Evolutionary conservation across 2,888 invertebrate genomes (phyloP).

Genomic region (Cephus sareptanus): DNA sequence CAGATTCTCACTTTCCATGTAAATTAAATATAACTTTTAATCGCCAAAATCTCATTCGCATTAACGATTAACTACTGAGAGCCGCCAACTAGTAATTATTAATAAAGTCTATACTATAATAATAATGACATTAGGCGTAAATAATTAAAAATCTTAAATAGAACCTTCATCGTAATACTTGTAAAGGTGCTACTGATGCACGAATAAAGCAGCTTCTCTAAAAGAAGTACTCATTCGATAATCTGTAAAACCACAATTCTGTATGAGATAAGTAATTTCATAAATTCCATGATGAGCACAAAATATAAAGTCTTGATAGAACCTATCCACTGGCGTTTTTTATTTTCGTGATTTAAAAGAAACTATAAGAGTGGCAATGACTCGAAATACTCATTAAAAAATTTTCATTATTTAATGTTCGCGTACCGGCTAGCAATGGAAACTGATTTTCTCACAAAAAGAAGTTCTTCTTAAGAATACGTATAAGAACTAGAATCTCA

Average conservation of each 20-base stretch:
- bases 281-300: background rate
- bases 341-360: background rate
- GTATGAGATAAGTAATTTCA: background rate
- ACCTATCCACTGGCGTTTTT: background rate
- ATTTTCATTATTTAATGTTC: background rate
- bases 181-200: background rate
- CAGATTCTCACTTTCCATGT: slow-evolving; percentile 36
- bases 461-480: background rate
- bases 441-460: background rate
- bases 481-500: background rate
- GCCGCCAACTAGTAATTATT: slow-evolving; percentile 20
- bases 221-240: background rate
- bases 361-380: background rate
- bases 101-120: slow-evolving; percentile 19
- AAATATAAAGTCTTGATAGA: background rate
- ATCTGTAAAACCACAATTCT: background rate
- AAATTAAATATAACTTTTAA: slow-evolving; percentile 16
- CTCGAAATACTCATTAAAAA: background rate
- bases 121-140: background rate
- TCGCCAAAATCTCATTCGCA: background rate
- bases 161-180: background rate
- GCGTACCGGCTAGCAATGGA: background rate
- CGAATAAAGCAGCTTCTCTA: background rate
- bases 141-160: background rate
- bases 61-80: slow-evolving; percentile 3